These are phyloP conservation scores for Notocelia uddmanniana DNA, from an alignment of 2,888 invertebrate genomes.

Conservation along the genomic window DNA sequence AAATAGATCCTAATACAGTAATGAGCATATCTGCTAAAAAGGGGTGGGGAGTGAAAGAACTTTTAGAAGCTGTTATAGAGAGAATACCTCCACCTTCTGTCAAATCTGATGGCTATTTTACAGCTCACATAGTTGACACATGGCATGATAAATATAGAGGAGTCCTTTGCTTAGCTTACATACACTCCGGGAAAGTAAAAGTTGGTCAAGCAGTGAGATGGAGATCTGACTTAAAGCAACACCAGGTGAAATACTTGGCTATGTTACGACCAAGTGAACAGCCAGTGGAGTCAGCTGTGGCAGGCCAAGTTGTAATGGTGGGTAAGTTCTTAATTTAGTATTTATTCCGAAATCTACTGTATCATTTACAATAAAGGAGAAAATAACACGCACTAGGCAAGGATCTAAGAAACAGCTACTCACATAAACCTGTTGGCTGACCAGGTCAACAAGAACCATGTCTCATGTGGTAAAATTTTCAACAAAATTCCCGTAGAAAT, in stretches of 20 bases:
- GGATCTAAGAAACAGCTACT: too few species aligned
- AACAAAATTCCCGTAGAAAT: too few species aligned
- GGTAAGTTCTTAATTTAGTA: too few species aligned
- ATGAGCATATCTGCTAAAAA: constrained; percentile 96
- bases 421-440: too few species aligned
- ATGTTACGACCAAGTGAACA: constrained; percentile 92
- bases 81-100: constrained; percentile 91
- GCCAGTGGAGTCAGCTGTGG: constrained; percentile 87
- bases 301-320: constrained; percentile 97
- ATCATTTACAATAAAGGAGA: too few species aligned
- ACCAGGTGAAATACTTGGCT: constrained; percentile 92
- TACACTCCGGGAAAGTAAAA: constrained; percentile 91
- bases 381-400: too few species aligned
- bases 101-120: constrained; percentile 86
- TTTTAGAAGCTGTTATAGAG: constrained; percentile 92
- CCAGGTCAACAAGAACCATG: too few species aligned
- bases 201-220: constrained; percentile 92
- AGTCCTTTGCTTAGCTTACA: constrained; percentile 90
- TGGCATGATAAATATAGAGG: constrained; percentile 97
- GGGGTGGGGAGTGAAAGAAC: constrained; percentile 92
- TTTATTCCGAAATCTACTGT: too few species aligned
- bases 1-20: constrained; percentile 90
- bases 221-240: constrained; percentile 89
- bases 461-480: too few species aligned
- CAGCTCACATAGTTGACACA: constrained; percentile 96